Percentiles rank a stretch among this genome's conserved stretches.
phyloP scores from a whole-genome alignment of 2,797 vertebrate genomes.

The Oryzias dopingdopingensis region DNA sequence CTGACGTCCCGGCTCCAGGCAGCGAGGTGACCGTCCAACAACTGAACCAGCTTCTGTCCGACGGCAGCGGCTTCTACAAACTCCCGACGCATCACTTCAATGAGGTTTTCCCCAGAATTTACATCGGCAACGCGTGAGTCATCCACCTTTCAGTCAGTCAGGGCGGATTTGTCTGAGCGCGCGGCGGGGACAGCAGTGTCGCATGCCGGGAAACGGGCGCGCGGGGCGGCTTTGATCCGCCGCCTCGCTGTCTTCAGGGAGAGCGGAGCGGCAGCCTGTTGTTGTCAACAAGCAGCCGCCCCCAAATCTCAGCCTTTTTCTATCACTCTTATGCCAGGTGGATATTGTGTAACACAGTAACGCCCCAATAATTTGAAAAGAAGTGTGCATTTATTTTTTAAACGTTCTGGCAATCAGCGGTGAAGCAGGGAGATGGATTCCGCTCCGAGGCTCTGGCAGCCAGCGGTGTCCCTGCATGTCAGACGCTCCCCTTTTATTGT shows the following conservation, averaged over 20 bases:
- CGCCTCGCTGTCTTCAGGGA: constrained; percentile 16
- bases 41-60: constrained; percentile 90
- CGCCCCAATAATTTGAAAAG: not conserved
- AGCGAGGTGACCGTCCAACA: constrained; percentile 85
- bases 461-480: too few relatives aligned
- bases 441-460: too few relatives aligned
- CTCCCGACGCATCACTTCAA: constrained; percentile 94
- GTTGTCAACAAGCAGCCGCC: constrained; percentile 34
- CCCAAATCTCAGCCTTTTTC: constrained; percentile 6
- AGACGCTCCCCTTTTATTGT: too few relatives aligned
- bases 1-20: constrained; percentile 62
- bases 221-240: constrained; percentile 20
- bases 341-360: not conserved
- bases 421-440: too few relatives aligned
- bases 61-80: constrained; percentile 91
- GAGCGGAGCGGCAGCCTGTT: constrained; percentile 54
- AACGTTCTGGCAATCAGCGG: too few relatives aligned
- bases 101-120: constrained; percentile 91
- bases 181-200: constrained; percentile 44
- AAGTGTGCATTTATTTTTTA: too few relatives aligned
- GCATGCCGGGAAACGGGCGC: constrained; percentile 35
- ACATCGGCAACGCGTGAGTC: constrained; percentile 97
- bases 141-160: not conserved
- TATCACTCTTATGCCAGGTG: constrained; percentile 10
- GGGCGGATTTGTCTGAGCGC: constrained; percentile 11